Evolutionary conservation across 2,113 vertebrate genomes (phyloP), one percentile per base, ranked within the genome.

Genomic region (Petromus typicus): DNA sequence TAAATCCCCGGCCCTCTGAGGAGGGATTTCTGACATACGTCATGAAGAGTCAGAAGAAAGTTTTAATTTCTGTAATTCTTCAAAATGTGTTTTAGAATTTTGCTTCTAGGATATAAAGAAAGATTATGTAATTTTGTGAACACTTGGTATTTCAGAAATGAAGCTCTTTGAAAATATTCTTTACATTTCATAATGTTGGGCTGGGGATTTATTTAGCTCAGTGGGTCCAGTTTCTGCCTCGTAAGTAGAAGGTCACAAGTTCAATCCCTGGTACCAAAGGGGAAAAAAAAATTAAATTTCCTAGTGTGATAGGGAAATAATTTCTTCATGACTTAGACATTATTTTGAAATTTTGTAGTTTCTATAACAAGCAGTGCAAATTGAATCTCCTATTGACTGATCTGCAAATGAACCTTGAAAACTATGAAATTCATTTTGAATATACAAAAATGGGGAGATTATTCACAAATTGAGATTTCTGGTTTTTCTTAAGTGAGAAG

Each of bases 331-430:
- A 66, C 12, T 82, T 90, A 51, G 63, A 90, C 40, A 54, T 30
- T 67, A 14, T 73, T 93, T 92, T 85, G 30, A 93, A 96, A 86
- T 43, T 23, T 54, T 79, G 32, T 45, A 51, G 27, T 96, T 96
- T 89, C 18, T 91, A 0, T n/a, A 56, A 22, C 66, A 84, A 34
- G n/a, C 32, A 8, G 48, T 88, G 59, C 14, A 90, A 9, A 57
- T 79, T 71, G 1, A 22, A 73, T 9, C 12, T 66, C 14, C 16
- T 75, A 13, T 78, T 48, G 43, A 51, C 4, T 91, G 59, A 1
- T 82, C 13, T 95, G 40, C 8, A 10, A n/a, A 27, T 61, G 23
- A 34, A 56, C 7, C 73, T 91, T 82, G 87, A 92, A 40, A 92
- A 45, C 54, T 90, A 78, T 71, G 64, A 81, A 86, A 45, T 88